Evolutionary conservation across 2,888 invertebrate genomes (phyloP), one percentile per base, ranked within the genome.

Genomic region (Drosophila acutilabella): DNA sequence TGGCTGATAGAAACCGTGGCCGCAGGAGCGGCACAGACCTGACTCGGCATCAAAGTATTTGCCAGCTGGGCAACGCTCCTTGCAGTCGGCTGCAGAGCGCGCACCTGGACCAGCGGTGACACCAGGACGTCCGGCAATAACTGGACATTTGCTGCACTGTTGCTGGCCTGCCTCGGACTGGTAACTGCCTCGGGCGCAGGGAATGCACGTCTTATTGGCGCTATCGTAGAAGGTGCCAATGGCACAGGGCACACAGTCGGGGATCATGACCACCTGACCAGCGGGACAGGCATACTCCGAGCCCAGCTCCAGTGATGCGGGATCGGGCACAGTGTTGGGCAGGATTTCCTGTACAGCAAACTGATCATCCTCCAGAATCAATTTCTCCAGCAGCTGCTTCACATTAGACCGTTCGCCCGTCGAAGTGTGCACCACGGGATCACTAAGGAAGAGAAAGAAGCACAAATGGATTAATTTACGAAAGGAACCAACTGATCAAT

Each of bases 281-380:
- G 95, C 94, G 0, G 97, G 97, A 90, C 99, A 99, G 57, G 97
- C 97, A 89, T 98, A 98, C 91, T 98, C 97, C 0, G 98, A 98
- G 72, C 96, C 95, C n/a, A 99, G 93, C 23, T 94, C 93, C 65
- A 99, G 93, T 2, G 98, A 97, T 10, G 97, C 96, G 64, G 98
- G 97, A 93, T 98, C 98, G 0, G 98, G 98, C 0, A 97, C 96
- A 0, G 98, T 98, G 90, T 98, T 98, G 14, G 98, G 98, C 57
- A 98, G 93, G 87, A 98, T 98, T 89, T 97, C 97, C 87, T 96
- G 95, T 4, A 98, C 98, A 89, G 98, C 98, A 91, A 98, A 97
- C 92, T 98, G 97, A 93, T 97, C 97, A 92, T 98, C 97, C 93
- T 98, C 97, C 71, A 98, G 94, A 78, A 98, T 98, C 1, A 98